These are phyloP conservation scores for Theonella swinhoei DNA, from an alignment of 37 sponge, comb jelly and placozoan genomes.

Conservation along the genomic window DNA sequence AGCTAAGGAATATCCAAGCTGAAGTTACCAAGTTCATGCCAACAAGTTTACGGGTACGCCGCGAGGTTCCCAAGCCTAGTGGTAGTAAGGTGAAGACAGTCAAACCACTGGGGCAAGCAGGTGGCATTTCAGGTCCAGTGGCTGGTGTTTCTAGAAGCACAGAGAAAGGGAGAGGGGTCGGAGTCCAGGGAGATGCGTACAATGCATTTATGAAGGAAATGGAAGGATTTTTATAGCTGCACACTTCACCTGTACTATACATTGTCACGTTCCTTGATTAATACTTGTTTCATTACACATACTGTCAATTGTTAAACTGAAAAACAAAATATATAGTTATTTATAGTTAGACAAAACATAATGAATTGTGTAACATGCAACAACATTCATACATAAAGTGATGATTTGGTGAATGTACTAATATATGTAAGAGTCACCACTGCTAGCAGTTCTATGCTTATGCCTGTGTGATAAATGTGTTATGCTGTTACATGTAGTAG, in stretches of 20 bases:
- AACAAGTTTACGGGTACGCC: constrained; percentile 79
- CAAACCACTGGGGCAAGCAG: neutral
- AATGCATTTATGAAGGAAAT: constrained; percentile 96
- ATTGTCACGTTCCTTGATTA: too few relatives aligned
- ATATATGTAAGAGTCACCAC: too few relatives aligned
- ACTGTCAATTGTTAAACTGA: too few relatives aligned
- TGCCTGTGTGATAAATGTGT: too few relatives aligned
- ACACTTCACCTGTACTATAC: neutral
- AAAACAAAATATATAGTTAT: too few relatives aligned
- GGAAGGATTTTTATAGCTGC: constrained; percentile 81
- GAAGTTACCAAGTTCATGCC: constrained; percentile 97
- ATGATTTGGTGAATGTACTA: too few relatives aligned
- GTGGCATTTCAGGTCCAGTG: neutral
- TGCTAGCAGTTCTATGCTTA: too few relatives aligned
- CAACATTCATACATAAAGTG: too few relatives aligned
- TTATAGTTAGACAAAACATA: too few relatives aligned
- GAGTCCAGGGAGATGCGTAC: constrained; percentile 87
- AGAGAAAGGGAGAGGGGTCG: neutral
- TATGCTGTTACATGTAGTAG: too few relatives aligned
- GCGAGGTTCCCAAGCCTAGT: constrained; percentile 74
- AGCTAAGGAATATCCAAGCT: constrained; percentile 84
- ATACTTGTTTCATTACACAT: too few relatives aligned
- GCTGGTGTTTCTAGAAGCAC: neutral
- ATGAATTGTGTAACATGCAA: too few relatives aligned
- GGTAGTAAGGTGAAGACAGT: constrained; percentile 33